Percentiles rank a stretch among this genome's conserved stretches.
Conservation (phyloP, 37 sponge, comb jelly and placozoan genomes). For the Chondrilla cf. caribensis region DNA sequence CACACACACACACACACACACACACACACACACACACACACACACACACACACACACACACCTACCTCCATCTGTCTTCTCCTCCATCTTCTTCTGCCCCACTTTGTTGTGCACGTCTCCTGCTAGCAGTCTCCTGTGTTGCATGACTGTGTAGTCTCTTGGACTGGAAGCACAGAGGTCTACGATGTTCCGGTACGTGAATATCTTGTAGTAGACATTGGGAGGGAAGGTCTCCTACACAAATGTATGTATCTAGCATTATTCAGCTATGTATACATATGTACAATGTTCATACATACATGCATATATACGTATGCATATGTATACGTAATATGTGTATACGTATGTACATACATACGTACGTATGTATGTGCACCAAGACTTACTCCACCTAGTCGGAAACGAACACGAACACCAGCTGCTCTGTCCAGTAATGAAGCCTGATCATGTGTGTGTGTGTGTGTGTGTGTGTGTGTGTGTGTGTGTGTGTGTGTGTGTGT, state of each 20-base stretch:
- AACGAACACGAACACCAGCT: constrained; percentile 71
- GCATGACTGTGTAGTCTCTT: constrained; percentile 88
- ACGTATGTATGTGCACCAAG: background rate
- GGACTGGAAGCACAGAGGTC: constrained; percentile 90
- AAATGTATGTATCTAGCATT: background rate
- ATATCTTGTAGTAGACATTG: constrained; percentile 92
- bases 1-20: constrained; percentile 12
- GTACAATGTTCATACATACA: background rate
- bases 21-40: constrained; percentile 15
- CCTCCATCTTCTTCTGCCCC: background rate
- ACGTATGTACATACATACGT: too few relatives aligned
- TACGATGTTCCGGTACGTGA: constrained; percentile 69
- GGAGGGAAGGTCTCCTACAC: constrained; percentile 84
- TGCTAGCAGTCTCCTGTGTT: constrained; percentile 5
- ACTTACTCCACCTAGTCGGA: constrained; percentile 93
- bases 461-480: too few relatives aligned
- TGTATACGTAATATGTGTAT: too few relatives aligned
- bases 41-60: constrained; percentile 17
- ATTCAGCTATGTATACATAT: background rate
- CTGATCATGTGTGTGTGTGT: constrained; percentile 27
- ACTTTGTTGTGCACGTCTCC: constrained; percentile 55
- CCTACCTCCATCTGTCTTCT: background rate
- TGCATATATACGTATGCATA: too few relatives aligned
- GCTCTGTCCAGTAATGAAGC: constrained; percentile 79
- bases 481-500: too few relatives aligned